Conservation (phyloP, 1,140 invertebrate species). For the Eciton burchellii region DNA sequence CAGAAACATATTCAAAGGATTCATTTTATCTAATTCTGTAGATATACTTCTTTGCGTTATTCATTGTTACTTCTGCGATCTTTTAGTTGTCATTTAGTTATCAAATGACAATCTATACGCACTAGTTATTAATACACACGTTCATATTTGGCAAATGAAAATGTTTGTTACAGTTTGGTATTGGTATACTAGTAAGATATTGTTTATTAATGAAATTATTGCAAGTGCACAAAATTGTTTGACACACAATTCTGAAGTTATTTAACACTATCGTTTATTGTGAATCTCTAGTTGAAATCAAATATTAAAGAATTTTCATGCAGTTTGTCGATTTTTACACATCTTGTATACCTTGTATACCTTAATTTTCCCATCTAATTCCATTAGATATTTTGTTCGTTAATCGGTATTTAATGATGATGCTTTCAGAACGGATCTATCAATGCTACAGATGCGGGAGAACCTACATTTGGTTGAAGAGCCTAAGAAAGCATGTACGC, state of each 20-base stretch:
- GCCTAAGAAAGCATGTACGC: neutral
- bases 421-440: conserved; percentile 22
- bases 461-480: neutral
- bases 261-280: neutral
- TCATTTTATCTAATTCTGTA: conserved; percentile 57
- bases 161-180: neutral
- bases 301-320: conserved; percentile 23
- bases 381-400: neutral
- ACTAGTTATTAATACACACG: conserved; percentile 23
- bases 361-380: neutral
- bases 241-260: neutral
- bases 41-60: neutral
- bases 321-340: neutral
- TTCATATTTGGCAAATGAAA: neutral
- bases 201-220: neutral
- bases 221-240: neutral
- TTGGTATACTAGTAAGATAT: neutral
- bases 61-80: neutral
- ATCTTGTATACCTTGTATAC: neutral
- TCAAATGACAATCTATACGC: neutral
- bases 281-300: conserved; percentile 27
- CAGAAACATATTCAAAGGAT: conserved; percentile 82
- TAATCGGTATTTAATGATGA: neutral
- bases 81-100: neutral
- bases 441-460: neutral